A percentile compares a stretch with the other conserved stretches of the same genome.
phyloP scores from a whole-genome alignment of 2,888 invertebrate genomes.

The Automeris io region DNA sequence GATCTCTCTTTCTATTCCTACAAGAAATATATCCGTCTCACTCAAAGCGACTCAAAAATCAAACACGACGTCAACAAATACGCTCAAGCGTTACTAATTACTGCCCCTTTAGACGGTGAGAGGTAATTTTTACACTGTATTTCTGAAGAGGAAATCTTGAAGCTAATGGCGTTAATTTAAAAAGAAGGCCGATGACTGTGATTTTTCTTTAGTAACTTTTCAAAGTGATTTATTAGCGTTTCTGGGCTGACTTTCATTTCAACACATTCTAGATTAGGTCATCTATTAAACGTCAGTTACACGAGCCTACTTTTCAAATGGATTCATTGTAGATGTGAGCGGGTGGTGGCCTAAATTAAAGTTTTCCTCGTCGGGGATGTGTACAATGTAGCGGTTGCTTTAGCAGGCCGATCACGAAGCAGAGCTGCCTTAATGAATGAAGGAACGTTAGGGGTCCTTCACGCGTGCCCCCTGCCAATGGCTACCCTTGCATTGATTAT shows the following conservation, averaged over 20 bases:
- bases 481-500: conserved; percentile 48
- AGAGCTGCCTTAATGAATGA: conserved; percentile 67
- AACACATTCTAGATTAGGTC: conserved; percentile 14
- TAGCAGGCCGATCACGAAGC: conserved; percentile 62
- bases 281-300: conserved; percentile 59
- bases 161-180: conserved; percentile 77
- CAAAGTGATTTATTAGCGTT: conserved; percentile 63
- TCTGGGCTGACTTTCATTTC: background rate
- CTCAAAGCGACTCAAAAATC: conserved; percentile 54
- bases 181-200: conserved; percentile 71
- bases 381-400: conserved; percentile 50
- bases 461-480: conserved; percentile 41
- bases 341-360: conserved; percentile 60
- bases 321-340: conserved; percentile 52
- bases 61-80: conserved; percentile 76
- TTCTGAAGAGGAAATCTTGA: conserved; percentile 68
- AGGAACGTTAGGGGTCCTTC: conserved; percentile 55
- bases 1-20: conserved; percentile 47
- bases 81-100: conserved; percentile 77
- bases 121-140: conserved; percentile 74
- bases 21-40: conserved; percentile 35
- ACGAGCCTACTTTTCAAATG: conserved; percentile 33
- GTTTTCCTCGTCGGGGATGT: conserved; percentile 58
- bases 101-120: conserved; percentile 64
- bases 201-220: conserved; percentile 66